Evolutionary conservation across 2,888 invertebrate species (phyloP), one percentile per base, ranked within the genome.

Genomic region (Aphelenchoides bicaudatus): DNA sequence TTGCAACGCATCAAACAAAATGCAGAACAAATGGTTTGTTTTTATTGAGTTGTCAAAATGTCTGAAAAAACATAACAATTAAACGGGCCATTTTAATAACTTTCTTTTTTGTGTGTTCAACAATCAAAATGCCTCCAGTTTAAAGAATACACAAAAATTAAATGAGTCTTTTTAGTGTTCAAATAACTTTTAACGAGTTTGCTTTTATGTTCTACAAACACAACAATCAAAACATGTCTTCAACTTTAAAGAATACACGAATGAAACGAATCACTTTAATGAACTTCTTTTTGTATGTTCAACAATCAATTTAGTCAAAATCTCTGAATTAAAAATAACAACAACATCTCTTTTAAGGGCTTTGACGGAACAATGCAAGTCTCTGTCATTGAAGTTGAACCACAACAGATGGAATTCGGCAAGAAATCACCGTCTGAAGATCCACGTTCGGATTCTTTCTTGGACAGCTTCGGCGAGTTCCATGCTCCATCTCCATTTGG

Each of bases 361-460:
- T 58, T 73, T 38, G 65, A 66, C 31, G 72, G 72, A 25, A 73
- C 72, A 23, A 74, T 74, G 72, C 71, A 74, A 53, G 72, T 74
- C 13, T 73, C 73, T 37, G 72, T 74, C 23, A 68, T 74, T 28
- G 70, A 73, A 56, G 71, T 73, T 8, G 68, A 71, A 46, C 73
- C 73, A 4, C 55, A 63, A 25, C 56, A 51, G 16, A 34, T 51
- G 21, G 1, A 48, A 38, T 39, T 19, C 57, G 37, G 23, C 39
- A 58, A 27, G 25, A 61, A 46, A 21, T 39, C 46, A 28, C 59
- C n/a, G 19, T 51, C 52, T 16, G 52, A 30, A 30, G 52, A 51
- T 25, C 52, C 52, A 6, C 19, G 6, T 5, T 63, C 64, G 37
- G 64, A 58, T 31, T 47, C 64, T 1, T 64, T 64, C 59, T 48